Conservation (phyloP, 1,140 invertebrate genomes). For the Leptinotarsa texana region DNA sequence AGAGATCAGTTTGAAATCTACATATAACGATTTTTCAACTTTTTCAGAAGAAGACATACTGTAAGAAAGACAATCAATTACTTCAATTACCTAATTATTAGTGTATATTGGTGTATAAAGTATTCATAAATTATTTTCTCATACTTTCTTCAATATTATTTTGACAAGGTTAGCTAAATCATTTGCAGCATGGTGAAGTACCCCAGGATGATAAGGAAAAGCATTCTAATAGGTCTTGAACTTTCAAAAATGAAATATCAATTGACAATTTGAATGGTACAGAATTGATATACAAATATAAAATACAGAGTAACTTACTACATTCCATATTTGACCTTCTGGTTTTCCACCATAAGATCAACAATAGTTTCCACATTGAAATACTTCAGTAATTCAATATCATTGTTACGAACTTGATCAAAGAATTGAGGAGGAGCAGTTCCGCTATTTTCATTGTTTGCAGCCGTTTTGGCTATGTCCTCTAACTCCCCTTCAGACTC, state of each 20-base stretch:
- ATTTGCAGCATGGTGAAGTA: no score
- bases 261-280: no score
- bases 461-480: conserved; percentile 7
- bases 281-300: no score
- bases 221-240: no score
- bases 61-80: conserved; percentile 39
- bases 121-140: no score
- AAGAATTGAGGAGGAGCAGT: conserved; percentile 22
- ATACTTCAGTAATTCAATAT: conserved; percentile 74
- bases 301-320: conserved; percentile 61
- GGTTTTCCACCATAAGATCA: conserved; percentile 87
- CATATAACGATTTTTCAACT: conserved; percentile 80
- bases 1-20: conserved; percentile 74
- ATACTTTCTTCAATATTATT: no score
- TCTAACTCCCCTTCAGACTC: conserved; percentile 11
- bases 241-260: no score
- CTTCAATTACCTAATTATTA: background rate
- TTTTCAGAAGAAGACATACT: conserved; percentile 88
- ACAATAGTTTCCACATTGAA: conserved; percentile 77
- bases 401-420: conserved; percentile 64
- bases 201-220: no score
- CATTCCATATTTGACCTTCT: conserved; percentile 83
- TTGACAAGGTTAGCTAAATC: no score
- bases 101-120: no score
- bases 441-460: background rate